phyloP scores from a whole-genome alignment of 53 echinoderm and acorn worm species.

The Temnopleurus reevesii region DNA sequence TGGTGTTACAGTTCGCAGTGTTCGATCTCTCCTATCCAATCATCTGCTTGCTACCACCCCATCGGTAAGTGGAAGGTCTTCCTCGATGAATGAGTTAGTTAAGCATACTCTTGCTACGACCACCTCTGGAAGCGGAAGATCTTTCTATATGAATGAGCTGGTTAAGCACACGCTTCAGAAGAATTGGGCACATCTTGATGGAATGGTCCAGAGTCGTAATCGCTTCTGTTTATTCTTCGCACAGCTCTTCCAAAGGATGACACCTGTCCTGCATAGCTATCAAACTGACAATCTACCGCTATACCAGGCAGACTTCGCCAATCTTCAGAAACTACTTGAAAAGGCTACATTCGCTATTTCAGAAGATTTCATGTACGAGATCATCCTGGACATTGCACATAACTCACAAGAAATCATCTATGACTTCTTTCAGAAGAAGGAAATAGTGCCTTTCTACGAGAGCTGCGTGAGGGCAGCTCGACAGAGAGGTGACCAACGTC shows the following conservation, averaged over 20 bases:
- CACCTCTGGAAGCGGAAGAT: background rate
- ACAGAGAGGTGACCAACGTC: background rate
- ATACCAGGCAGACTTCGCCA: background rate
- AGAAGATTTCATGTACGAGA: conserved; percentile 33
- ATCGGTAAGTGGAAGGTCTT: background rate
- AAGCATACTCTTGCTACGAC: background rate
- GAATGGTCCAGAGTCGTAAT: conserved; percentile 4
- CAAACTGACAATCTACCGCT: background rate
- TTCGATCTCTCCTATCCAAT: background rate
- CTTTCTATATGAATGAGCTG: background rate
- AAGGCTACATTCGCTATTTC: background rate
- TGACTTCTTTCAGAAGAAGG: conserved; percentile 1
- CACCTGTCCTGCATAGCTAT: background rate
- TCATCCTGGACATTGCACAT: conserved; percentile 16
- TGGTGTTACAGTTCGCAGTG: background rate
- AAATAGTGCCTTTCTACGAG: conserved; percentile 36
- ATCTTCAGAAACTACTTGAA: conserved; percentile 35
- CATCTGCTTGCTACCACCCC: background rate
- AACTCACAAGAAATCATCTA: conserved; percentile 16
- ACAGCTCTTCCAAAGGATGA: conserved; percentile 14
- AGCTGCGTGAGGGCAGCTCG: conserved; percentile 23
- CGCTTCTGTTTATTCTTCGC: conserved; percentile 29
- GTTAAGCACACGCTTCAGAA: background rate
- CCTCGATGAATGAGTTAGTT: background rate
- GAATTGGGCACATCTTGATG: background rate